phyloP scores from a whole-genome alignment of 1,140 invertebrate genomes.

The Brachionus calyciflorus region DNA sequence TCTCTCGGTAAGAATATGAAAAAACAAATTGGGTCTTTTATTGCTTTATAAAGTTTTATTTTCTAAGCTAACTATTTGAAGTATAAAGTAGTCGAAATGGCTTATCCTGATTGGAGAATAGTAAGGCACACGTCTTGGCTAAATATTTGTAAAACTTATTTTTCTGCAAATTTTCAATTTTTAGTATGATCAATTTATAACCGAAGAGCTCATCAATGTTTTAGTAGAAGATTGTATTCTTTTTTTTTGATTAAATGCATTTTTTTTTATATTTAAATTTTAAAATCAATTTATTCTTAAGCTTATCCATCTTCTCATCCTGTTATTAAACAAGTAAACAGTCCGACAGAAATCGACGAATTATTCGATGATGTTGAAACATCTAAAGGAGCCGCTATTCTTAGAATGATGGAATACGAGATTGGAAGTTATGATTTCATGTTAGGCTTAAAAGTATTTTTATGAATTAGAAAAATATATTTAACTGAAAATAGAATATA shows the following conservation, averaged over 20 bases:
- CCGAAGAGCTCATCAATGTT: conserved; percentile 17
- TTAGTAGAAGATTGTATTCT: conserved; percentile 38
- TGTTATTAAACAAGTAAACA: conserved; percentile 33
- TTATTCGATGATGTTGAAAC: conserved; percentile 44
- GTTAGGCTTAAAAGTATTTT: conserved; percentile 17
- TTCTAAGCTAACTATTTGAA: conserved; percentile 38
- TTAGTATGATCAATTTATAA: conserved; percentile 42
- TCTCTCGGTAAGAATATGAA: neutral
- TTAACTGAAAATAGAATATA: too few relatives aligned
- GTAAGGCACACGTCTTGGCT: neutral
- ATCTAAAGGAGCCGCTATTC: conserved; percentile 29
- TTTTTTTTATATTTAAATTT: neutral
- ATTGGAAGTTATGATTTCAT: conserved; percentile 30
- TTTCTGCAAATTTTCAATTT: neutral
- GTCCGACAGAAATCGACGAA: conserved; percentile 18
- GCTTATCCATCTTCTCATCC: conserved; percentile 47
- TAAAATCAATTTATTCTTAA: neutral
- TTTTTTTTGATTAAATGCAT: too few relatives aligned
- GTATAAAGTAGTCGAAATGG: conserved; percentile 11
- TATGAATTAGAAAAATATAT: neutral
- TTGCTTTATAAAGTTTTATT: neutral
- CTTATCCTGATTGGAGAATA: conserved; percentile 32
- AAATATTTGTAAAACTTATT: neutral
- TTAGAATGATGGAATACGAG: conserved; percentile 44
- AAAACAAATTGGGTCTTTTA: neutral